Evolutionary conservation across 2,888 invertebrate genomes (phyloP), one percentile per base, ranked within the genome.

Genomic region (Cataglyphis cursor): DNA sequence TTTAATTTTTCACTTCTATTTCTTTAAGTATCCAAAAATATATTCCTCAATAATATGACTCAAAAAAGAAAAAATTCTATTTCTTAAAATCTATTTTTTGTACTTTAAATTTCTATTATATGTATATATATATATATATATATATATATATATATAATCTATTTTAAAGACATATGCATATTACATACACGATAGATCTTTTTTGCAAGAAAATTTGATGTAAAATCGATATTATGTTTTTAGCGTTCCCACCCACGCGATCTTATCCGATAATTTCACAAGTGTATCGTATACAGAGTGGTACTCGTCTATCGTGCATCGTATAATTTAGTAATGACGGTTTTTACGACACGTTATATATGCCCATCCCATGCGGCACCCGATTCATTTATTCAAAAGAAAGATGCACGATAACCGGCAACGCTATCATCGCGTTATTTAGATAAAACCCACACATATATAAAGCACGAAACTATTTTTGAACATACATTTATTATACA

Each of bases 241-340:
- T 3, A 62, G 9, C 41, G 6, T 10, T 51, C 28, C 18, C 62
- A 28, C 21, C 31, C n/a, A 74, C 15, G 44, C 44, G 44, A 81
- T 64, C 31, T 41, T 12, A 51, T 18, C 21, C 18, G 35, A 72
- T 72, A 44, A 72, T 61, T 9, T 35, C n/a, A 41, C 31, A 80
- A 68, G 35, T 41, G 24, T 51, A 73, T 81, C 62, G 5, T 18
- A 35, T 73, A 15, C 73, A 62, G 9, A 41, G 48, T 18, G 3
- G 12, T 35, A 18, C 28, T 31, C 38, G 31, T n/a, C 10, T n/a
- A 48, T 61, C 21, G 24, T 31, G 24, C 21, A 24, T 57, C 48
- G 57, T 59, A 44, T 65, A 82, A 82, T 82, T 75, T 65, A 64
- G 44, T 81, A 81, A 81, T 64, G 75, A 82, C 15, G 15, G n/a